These are phyloP conservation scores for Ochropleura plecta DNA, from an alignment of 2,888 invertebrate species.

Conservation along the genomic window DNA sequence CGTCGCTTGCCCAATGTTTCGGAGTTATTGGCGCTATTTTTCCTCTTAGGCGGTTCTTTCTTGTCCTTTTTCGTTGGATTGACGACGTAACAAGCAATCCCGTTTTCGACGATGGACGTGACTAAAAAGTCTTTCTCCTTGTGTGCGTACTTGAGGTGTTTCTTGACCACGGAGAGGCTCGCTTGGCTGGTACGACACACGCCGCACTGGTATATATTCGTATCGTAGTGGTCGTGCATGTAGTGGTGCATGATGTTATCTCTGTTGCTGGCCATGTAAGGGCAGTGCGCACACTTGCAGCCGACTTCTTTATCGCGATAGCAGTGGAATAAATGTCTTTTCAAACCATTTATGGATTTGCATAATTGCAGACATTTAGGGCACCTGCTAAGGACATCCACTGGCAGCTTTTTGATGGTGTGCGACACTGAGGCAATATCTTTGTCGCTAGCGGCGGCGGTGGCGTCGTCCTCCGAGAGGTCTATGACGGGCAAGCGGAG, in stretches of 20 bases:
- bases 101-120: neutral
- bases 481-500: conserved; percentile 67
- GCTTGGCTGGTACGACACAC: conserved; percentile 65
- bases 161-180: conserved; percentile 58
- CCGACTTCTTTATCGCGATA: conserved; percentile 58
- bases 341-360: conserved; percentile 69
- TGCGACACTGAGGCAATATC: neutral
- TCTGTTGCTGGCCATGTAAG: conserved; percentile 36
- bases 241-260: conserved; percentile 74
- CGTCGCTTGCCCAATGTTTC: conserved; percentile 74
- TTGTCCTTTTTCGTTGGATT: conserved; percentile 31
- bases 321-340: conserved; percentile 70
- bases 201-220: conserved; percentile 66
- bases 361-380: conserved; percentile 69
- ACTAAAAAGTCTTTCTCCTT: conserved; percentile 50
- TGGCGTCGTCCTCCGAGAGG: conserved; percentile 71
- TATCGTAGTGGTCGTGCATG: conserved; percentile 52
- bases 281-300: conserved; percentile 58
- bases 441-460: conserved; percentile 8
- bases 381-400: conserved; percentile 71
- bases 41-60: conserved; percentile 62
- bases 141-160: conserved; percentile 71
- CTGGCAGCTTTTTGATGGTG: conserved; percentile 33
- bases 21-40: conserved; percentile 52
- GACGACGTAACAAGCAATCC: conserved; percentile 20